Percentiles rank a stretch among this genome's conserved stretches.
Evolutionary conservation across 2,888 invertebrate genomes (phyloP).

Genomic region (Dasypogon diadema): DNA sequence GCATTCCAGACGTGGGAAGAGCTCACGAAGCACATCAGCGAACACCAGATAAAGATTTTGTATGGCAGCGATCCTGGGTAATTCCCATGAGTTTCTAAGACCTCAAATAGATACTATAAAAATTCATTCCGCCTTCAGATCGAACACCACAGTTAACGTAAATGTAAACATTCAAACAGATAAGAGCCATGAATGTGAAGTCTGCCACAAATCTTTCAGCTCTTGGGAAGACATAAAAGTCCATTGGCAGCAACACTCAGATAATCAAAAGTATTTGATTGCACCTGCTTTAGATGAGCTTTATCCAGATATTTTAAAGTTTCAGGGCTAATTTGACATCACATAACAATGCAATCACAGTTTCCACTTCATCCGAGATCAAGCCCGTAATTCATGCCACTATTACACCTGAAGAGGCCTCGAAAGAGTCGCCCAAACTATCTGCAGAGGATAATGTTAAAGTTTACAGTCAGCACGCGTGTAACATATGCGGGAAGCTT

Average conservation of each 20-base stretch:
- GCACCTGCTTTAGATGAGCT: too few relatives aligned
- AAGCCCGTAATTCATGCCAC: not conserved
- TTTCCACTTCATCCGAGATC: not conserved
- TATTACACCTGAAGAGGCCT: not conserved
- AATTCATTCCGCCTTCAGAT: not conserved
- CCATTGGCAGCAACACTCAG: not conserved
- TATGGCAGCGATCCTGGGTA: conserved; percentile 10
- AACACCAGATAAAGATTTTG: conserved; percentile 2
- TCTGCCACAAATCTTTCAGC: not conserved
- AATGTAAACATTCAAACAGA: conserved; percentile 28
- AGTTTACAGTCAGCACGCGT: not conserved
- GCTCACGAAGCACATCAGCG: not conserved
- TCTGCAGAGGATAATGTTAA: not conserved
- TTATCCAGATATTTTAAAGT: too few relatives aligned
- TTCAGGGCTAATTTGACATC: too few relatives aligned
- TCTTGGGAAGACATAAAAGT: not conserved
- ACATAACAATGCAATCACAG: not conserved
- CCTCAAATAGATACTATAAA: not conserved
- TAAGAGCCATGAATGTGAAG: not conserved
- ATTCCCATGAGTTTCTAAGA: not conserved
- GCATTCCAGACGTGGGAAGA: not conserved
- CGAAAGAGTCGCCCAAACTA: not conserved
- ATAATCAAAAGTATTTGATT: not conserved
- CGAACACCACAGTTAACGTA: conserved; percentile 8
- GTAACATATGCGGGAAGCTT: not conserved